Base-by-base conservation (phyloP, 2,797 vertebrate species). In the Centropyge bicolor region DNA sequence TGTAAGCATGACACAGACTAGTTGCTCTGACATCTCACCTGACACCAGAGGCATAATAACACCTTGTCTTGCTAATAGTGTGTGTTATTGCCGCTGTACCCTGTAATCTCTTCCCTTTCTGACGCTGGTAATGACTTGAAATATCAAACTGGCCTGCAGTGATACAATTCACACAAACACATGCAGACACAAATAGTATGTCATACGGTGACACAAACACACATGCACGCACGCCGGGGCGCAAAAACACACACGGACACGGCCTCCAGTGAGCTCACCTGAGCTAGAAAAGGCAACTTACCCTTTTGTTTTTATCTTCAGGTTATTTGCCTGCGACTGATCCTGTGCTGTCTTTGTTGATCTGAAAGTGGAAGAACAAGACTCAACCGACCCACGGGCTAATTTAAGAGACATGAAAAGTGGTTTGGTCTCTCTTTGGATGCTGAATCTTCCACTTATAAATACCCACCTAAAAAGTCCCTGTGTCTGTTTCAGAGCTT, bases 11-110 rank as follows among this genome's bases (percentile, higher is more conserved):
- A 92, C 91, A 90, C 74, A 87, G 75, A 70, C 75, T 41, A 70
- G 89, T 59, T 72, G 62, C 83, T 83, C 79, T 94, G 91, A 93
- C 91, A 92, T 88, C 87, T 91, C 86, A 92, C 88, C 92, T 94
- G 93, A 94, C 91, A 92, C 91, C 89, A 86, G 82, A 75, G 76
- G 66, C 85, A 86, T 96, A 95, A 95, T 95, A 93, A 95, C 86
- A 96, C 88, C 91, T 91, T 93, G 90, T 94, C 83, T 76, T 46
- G 65, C 89, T 94, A 95, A 94, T 93, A 91, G 91, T 81, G 86
- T 89, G 89, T 93, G 92, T 95, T 94, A 94, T 91, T 91, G 83
- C 91, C 67, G 74, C 88, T 81, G 82, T 79, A 91, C 90, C 94
- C 91, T 93, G 75, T 95, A 95, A 96, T 95, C 93, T 87, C 84